Conservation (phyloP, 2,113 vertebrate genomes). For the Tachuris rubrigastra region DNA sequence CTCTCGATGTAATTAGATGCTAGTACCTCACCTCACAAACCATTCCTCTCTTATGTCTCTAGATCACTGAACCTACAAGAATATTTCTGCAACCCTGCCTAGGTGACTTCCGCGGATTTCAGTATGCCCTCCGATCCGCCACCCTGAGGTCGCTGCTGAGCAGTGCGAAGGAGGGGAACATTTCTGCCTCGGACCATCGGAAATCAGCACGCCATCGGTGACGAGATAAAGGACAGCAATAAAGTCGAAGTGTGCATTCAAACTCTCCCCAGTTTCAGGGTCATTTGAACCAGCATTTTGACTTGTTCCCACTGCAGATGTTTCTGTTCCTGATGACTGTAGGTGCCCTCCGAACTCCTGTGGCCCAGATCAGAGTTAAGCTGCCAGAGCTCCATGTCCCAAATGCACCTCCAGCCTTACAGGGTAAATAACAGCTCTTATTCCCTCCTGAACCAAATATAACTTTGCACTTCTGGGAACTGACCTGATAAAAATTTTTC, state of each 20-base stretch:
- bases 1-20: not conserved
- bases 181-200: rapidly evolving
- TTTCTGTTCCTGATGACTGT: not conserved
- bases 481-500: not conserved
- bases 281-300: not conserved
- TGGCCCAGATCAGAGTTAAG: not conserved
- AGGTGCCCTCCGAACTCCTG: not conserved
- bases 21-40: not conserved
- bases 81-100: not conserved
- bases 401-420: not conserved
- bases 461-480: not conserved
- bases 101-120: not conserved
- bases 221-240: not conserved
- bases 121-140: not conserved
- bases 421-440: not conserved
- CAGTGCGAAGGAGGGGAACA: not conserved
- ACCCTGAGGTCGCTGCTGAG: not conserved
- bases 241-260: not conserved
- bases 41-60: not conserved
- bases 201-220: not conserved
- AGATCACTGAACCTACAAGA: not conserved
- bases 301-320: not conserved
- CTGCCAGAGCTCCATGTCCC: not conserved
- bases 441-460: not conserved
- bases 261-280: not conserved